Evolutionary conservation across 2,888 invertebrate genomes (phyloP).

Genomic region (Heliothis peltigera): DNA sequence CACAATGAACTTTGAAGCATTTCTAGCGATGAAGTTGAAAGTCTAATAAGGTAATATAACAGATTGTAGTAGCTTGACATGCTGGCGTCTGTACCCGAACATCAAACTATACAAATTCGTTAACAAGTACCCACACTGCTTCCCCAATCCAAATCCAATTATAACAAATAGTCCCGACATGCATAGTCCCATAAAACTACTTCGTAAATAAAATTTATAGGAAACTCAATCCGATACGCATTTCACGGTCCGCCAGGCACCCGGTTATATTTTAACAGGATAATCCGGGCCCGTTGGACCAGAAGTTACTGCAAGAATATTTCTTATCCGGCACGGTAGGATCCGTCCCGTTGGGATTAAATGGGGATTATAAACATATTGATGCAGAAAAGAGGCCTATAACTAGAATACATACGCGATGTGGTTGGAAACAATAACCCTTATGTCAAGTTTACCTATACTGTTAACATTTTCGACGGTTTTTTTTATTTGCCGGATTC

Average conservation of each 20-base stretch:
- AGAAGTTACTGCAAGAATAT: constrained; percentile 54
- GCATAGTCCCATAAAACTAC: constrained; percentile 23
- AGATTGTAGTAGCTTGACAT: no score
- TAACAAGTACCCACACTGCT: not conserved
- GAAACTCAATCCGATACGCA: constrained; percentile 53
- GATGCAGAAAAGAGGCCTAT: not conserved
- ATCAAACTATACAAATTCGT: not conserved
- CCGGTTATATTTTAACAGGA: constrained; percentile 62
- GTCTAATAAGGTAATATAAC: no score
- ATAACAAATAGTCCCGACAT: not conserved
- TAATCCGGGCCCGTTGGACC: constrained; percentile 50
- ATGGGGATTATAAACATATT: constrained; percentile 49
- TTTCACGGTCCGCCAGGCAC: constrained; percentile 52
- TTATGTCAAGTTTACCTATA: no score
- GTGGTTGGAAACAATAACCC: no score
- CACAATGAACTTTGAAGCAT: no score
- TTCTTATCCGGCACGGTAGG: constrained; percentile 41
- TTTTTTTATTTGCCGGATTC: no score
- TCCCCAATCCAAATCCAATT: not conserved
- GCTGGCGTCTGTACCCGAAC: no score
- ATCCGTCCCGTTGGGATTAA: constrained; percentile 16
- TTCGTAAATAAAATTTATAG: constrained; percentile 54
- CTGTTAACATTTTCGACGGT: no score
- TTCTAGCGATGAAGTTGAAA: no score
- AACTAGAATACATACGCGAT: no score